Evolutionary conservation across 2,797 vertebrate species (phyloP).

Genomic region (Heteromormyrus szaboi): DNA sequence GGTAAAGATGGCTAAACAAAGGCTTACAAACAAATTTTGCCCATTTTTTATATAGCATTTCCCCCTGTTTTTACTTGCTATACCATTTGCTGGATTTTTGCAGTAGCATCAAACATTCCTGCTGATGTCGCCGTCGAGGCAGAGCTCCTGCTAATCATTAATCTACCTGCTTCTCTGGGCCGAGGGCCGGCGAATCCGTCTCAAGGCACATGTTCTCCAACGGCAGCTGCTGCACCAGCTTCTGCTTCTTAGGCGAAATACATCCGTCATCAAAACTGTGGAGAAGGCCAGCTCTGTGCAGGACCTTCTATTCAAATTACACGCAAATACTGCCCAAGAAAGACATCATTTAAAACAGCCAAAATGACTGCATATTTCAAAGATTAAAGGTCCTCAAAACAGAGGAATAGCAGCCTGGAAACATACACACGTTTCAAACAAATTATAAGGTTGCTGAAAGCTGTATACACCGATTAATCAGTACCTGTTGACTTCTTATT

Average conservation of each 20-base stretch:
- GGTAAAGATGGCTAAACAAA: neutral
- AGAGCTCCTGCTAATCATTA: neutral
- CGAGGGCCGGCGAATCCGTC: constrained; percentile 88
- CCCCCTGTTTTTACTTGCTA: neutral
- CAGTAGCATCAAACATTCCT: neutral
- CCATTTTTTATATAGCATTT: neutral
- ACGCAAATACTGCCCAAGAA: neutral
- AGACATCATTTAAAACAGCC: neutral
- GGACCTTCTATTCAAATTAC: neutral
- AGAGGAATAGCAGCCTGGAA: neutral
- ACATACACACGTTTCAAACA: neutral
- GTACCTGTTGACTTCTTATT: constrained; percentile 86
- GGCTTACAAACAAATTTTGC: neutral
- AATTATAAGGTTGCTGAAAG: neutral
- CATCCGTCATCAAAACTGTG: neutral
- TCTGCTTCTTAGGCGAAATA: constrained; percentile 84
- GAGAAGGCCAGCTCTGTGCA: neutral
- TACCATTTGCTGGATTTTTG: neutral
- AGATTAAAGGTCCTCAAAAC: neutral
- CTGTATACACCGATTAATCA: neutral
- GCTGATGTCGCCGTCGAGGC: neutral
- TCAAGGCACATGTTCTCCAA: constrained; percentile 88
- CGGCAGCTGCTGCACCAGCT: constrained; percentile 87
- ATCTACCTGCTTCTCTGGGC: constrained; percentile 86
- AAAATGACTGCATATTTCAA: neutral